Percentiles rank a stretch among this genome's conserved stretches.
These are phyloP conservation scores for Pseudocheirus occidentalis DNA, from an alignment of 2,797 vertebrate genomes.

Conservation along the genomic window DNA sequence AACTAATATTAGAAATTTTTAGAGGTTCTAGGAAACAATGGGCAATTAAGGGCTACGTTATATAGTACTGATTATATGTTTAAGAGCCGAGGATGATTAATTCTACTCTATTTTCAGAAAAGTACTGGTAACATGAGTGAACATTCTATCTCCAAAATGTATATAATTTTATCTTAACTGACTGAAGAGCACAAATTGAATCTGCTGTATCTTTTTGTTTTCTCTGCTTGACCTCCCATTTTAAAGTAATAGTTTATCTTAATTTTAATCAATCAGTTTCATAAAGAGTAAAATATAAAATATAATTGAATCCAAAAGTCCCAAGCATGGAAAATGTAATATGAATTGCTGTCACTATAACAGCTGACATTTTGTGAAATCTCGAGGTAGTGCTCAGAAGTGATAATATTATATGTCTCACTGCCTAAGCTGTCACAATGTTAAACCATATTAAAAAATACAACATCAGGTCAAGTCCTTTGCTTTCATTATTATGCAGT, in stretches of 20 bases:
- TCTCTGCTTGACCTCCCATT: constrained; percentile 29
- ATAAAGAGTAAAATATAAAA: constrained; percentile 53
- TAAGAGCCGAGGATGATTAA: too few species aligned
- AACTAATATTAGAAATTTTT: too few species aligned
- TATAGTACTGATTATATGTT: too few species aligned
- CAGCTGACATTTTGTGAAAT: constrained; percentile 55
- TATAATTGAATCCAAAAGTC: constrained; percentile 37
- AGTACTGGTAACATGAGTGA: too few species aligned
- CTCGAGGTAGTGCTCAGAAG: constrained; percentile 43
- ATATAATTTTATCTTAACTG: background rate
- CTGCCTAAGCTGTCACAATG: constrained; percentile 52
- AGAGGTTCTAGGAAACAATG: too few species aligned
- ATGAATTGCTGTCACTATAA: constrained; percentile 50
- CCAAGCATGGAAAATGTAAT: constrained; percentile 46
- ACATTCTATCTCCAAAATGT: too few species aligned
- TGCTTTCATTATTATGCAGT: too few species aligned
- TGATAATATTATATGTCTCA: constrained; percentile 40
- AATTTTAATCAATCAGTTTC: constrained; percentile 49
- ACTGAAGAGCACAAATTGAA: constrained; percentile 19
- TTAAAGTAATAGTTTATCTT: constrained; percentile 52
- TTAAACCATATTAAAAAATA: constrained; percentile 55
- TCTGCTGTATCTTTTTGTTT: background rate
- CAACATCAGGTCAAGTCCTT: constrained; percentile 16
- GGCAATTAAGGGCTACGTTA: too few species aligned
- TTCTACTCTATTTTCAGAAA: too few species aligned